Conservation (phyloP, 2,888 invertebrate species). For the Hyles lineata region DNA sequence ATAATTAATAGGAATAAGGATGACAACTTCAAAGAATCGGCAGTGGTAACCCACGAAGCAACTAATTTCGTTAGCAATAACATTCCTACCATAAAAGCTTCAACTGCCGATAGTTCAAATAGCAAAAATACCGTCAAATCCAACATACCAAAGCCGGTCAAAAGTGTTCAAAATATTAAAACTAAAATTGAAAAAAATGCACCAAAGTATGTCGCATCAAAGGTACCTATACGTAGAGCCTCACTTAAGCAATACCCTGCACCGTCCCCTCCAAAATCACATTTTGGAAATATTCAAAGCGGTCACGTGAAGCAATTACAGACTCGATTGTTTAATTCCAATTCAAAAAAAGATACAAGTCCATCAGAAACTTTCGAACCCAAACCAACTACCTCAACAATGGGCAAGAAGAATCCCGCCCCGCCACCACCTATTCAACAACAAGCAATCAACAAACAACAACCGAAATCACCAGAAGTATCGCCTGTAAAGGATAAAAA, state of each 20-base stretch:
- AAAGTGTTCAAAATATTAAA: conserved; percentile 61
- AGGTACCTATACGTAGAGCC: conserved; percentile 72
- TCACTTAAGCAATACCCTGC: conserved; percentile 74
- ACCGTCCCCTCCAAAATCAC: conserved; percentile 76
- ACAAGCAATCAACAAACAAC: conserved; percentile 49
- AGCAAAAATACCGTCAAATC: conserved; percentile 57
- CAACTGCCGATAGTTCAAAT: conserved; percentile 3
- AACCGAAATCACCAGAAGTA: conserved; percentile 47
- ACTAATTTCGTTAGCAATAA: neutral
- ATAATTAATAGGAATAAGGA: no score
- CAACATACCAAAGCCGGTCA: conserved; percentile 75
- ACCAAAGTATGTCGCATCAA: conserved; percentile 70
- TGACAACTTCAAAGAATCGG: neutral
- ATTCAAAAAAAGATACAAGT: conserved; percentile 49
- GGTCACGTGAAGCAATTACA: conserved; percentile 80
- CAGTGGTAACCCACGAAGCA: neutral
- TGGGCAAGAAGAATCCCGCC: conserved; percentile 69
- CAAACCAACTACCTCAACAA: conserved; percentile 67
- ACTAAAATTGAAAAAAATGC: conserved; percentile 65
- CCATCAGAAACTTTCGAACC: conserved; percentile 49
- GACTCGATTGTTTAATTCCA: conserved; percentile 71
- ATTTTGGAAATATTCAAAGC: conserved; percentile 77
- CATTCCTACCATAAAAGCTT: neutral
- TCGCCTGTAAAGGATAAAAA: conserved; percentile 59
- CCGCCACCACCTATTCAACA: conserved; percentile 62